These are phyloP conservation scores for Eira barbara DNA, from an alignment of 2,113 vertebrate species.

Conservation along the genomic window DNA sequence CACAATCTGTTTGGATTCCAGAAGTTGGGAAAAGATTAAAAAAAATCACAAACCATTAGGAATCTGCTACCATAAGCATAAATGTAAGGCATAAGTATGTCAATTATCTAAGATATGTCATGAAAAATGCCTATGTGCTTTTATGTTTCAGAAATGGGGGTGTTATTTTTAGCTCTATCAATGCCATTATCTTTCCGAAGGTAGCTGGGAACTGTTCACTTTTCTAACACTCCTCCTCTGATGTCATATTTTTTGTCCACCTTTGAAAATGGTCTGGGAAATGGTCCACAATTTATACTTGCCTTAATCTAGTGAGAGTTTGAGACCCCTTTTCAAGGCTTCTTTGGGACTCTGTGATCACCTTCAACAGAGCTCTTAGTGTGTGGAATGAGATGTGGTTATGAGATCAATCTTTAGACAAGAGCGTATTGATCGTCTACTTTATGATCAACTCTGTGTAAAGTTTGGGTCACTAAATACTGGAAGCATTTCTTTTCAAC, in stretches of 20 bases:
- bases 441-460: not conserved
- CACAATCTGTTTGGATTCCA: not conserved
- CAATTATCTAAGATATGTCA: not conserved
- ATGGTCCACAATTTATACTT: not conserved
- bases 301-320: not conserved
- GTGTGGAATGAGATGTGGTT: not conserved
- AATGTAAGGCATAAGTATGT: not conserved
- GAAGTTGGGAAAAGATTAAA: not conserved
- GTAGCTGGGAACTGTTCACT: not conserved
- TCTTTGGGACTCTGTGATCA: not conserved
- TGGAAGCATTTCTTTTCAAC: slow-evolving; percentile 19
- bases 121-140: not conserved
- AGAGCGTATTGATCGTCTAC: slow-evolving; percentile 21
- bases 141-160: not conserved
- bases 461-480: slow-evolving; percentile 29
- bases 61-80: not conserved
- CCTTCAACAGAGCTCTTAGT: not conserved
- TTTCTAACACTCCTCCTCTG: not conserved
- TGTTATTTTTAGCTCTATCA: not conserved
- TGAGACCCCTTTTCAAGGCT: not conserved
- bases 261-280: not conserved
- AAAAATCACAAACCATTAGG: not conserved
- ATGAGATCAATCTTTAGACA: slow-evolving; percentile 37
- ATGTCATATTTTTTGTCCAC: not conserved
- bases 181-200: not conserved